Percentiles rank a stretch among this genome's conserved stretches.
These are phyloP conservation scores for Notiomystis cincta DNA, from an alignment of 2,113 vertebrate genomes.

Conservation along the genomic window DNA sequence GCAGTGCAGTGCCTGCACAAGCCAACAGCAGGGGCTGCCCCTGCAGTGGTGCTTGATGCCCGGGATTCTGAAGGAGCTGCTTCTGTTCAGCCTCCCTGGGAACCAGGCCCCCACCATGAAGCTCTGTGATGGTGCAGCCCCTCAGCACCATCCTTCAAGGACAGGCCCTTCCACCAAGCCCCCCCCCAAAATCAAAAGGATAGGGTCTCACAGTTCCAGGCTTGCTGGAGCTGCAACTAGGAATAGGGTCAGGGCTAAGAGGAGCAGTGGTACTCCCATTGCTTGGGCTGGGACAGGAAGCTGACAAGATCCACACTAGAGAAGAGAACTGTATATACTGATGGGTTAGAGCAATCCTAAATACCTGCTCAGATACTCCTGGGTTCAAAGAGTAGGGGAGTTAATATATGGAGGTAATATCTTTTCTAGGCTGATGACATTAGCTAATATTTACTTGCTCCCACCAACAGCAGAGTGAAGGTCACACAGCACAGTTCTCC, in stretches of 20 bases:
- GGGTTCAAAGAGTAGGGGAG: slow-evolving; percentile 4
- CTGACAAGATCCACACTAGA: neutral
- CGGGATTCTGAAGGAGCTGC: neutral
- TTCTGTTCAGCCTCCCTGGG: neutral
- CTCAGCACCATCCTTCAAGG: neutral
- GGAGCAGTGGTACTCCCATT: slow-evolving; percentile 19
- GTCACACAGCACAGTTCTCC: neutral
- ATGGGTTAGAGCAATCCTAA: neutral
- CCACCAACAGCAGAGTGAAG: slow-evolving; percentile 1
- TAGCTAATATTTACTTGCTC: slow-evolving; percentile 47
- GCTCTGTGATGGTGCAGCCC: neutral
- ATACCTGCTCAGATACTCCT: neutral
- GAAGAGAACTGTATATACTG: neutral
- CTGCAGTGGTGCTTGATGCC: fast-evolving
- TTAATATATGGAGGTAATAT: neutral
- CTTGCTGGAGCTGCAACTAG: neutral
- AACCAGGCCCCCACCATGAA: neutral
- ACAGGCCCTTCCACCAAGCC: neutral
- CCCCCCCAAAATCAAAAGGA: neutral
- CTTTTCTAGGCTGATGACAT: slow-evolving; percentile 15
- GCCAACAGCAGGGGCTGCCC: neutral
- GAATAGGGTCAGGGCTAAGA: slow-evolving; percentile 24
- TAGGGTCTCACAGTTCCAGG: slow-evolving; percentile 31
- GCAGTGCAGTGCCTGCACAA: neutral
- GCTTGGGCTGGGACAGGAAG: neutral